Evolutionary conservation across 2,797 vertebrate genomes (phyloP), one percentile per base, ranked within the genome.

Genomic region (Poeciliopsis paucimaculata): DNA sequence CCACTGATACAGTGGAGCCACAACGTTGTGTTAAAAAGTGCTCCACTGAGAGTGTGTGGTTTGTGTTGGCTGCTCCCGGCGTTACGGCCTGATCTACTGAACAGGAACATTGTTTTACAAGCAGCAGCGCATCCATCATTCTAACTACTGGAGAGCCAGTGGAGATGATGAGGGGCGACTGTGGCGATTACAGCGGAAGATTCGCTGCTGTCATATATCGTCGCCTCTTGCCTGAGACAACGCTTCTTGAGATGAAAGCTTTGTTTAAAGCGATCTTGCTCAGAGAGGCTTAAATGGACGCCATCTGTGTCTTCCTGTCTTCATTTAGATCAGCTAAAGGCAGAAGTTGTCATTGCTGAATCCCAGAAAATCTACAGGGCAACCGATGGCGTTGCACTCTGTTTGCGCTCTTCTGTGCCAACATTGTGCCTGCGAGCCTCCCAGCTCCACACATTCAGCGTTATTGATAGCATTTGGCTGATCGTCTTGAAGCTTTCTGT

Each of bases 381-480:
- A 83, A 85, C 85, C 76, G 86, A 85, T 92, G 93, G 91, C 91
- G 91, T 91, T 91, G 93, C 45, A 1, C 82, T 87, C 46, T 92
- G 91, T 94, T 94, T 94, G 92, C 86, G 80, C 91, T 92, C 81
- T 76, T 23, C 88, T 90, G 78, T 87, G 91, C 92, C 93, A 94
- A 91, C 91, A 93, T 93, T 93, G 93, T 91, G 90, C 87, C 91
- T 88, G 89, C 28, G 84, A 90, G 85, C 77, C 85, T 91, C 93
- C 90, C 85, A 82, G 89, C 89, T 86, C 91, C 60, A 78, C 91
- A 92, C 85, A 84, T 88, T 87, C 91, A 88, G 91, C 87, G 90
- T 94, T 92, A 90, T 94, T 93, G 92, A 94, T 93, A 91, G 86
- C 85, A 53, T 91, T 89, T 92, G 92, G 88, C 90, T 91, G 92